Conservation (phyloP, 2,888 invertebrate genomes). For the Drosophila lacicola region DNA sequence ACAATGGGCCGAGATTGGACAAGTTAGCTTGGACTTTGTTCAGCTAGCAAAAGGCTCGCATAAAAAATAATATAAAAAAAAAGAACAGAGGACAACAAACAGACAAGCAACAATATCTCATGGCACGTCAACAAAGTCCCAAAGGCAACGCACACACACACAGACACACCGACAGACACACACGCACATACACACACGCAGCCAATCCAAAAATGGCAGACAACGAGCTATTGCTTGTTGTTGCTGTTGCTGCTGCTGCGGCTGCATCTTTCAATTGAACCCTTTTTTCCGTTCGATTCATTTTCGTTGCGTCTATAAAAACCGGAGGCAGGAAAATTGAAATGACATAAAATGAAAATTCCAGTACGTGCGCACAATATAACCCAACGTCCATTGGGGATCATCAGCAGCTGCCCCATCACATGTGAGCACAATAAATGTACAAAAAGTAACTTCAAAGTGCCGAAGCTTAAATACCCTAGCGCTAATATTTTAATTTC, state of each 20-base stretch:
- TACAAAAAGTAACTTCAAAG: slow-evolving; percentile 8
- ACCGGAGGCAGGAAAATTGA: slow-evolving; percentile 73
- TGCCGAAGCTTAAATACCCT: slow-evolving; percentile 6
- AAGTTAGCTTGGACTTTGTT: slow-evolving; percentile 54
- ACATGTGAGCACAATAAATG: slow-evolving; percentile 42
- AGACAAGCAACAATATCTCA: slow-evolving; percentile 68
- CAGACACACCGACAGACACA: not conserved
- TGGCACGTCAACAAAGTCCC: slow-evolving; percentile 72
- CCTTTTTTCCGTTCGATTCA: slow-evolving; percentile 71
- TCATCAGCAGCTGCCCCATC: slow-evolving; percentile 46
- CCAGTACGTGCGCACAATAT: slow-evolving; percentile 74
- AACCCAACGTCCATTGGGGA: slow-evolving; percentile 59
- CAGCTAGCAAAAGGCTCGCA: slow-evolving; percentile 44
- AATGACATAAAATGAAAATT: slow-evolving; percentile 80
- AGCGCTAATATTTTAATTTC: not conserved
- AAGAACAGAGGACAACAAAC: slow-evolving; percentile 32
- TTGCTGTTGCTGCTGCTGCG: slow-evolving; percentile 25
- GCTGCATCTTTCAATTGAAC: slow-evolving; percentile 73
- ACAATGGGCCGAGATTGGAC: slow-evolving; percentile 56
- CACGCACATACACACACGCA: slow-evolving; percentile 12
- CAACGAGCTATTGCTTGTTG: slow-evolving; percentile 50
- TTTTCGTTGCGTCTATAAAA: slow-evolving; percentile 73
- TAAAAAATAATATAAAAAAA: slow-evolving; percentile 12
- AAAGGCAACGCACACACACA: slow-evolving; percentile 46
- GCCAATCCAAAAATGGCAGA: slow-evolving; percentile 51